Conservation (phyloP, 2,797 vertebrate species). For the Cynodonichthys magdalenae region DNA sequence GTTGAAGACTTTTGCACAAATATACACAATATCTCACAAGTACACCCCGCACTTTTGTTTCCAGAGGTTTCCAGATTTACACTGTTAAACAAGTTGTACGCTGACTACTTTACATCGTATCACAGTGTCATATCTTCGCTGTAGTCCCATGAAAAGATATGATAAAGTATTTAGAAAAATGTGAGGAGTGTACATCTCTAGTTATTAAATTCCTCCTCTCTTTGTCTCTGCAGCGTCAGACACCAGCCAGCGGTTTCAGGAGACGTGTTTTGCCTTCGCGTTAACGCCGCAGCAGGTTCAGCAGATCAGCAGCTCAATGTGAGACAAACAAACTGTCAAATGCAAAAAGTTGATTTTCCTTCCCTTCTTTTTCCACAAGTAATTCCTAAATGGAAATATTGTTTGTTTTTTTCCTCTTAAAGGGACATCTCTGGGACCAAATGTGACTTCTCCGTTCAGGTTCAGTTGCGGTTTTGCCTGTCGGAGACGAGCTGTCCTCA, state of each 20-base stretch:
- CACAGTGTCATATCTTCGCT: too few relatives aligned
- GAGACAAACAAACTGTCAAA: slow-evolving; percentile 64
- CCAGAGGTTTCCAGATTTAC: too few relatives aligned
- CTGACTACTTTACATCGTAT: too few relatives aligned
- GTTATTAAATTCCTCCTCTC: slow-evolving; percentile 13
- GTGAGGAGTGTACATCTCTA: neutral
- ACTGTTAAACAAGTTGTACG: too few relatives aligned
- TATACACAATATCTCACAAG: too few relatives aligned
- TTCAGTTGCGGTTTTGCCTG: slow-evolving; percentile 99
- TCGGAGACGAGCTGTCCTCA: slow-evolving; percentile 99
- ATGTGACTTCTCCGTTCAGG: slow-evolving; percentile 99
- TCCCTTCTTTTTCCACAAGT: too few relatives aligned
- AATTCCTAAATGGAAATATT: neutral
- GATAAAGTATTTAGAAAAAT: too few relatives aligned
- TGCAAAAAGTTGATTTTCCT: neutral
- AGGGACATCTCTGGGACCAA: slow-evolving; percentile 99
- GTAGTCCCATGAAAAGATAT: too few relatives aligned
- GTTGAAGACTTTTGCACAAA: too few relatives aligned
- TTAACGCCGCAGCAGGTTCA: slow-evolving; percentile 98
- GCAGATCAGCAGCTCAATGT: slow-evolving; percentile 99
- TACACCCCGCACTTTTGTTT: too few relatives aligned
- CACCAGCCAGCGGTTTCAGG: slow-evolving; percentile 98
- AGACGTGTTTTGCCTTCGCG: slow-evolving; percentile 98
- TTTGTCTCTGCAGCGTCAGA: slow-evolving; percentile 86
- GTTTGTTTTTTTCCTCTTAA: slow-evolving; percentile 35